These are phyloP conservation scores for Ametastegia equiseti DNA, from an alignment of 2,888 invertebrate genomes.

Conservation along the genomic window DNA sequence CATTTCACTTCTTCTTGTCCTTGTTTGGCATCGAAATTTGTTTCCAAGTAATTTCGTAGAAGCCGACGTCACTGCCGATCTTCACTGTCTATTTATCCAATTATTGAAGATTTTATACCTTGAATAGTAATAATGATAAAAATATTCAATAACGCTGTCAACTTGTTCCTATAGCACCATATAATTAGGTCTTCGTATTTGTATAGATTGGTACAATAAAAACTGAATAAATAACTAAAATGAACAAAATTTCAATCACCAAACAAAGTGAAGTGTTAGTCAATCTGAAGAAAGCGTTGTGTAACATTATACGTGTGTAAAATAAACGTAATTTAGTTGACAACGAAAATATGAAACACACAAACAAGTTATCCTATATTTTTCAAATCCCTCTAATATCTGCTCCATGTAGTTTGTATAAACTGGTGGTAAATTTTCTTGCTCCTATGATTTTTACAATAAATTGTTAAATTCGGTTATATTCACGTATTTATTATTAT, in stretches of 20 bases:
- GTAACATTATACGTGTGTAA: constrained; percentile 18
- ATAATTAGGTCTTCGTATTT: neutral
- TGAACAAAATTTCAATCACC: neutral
- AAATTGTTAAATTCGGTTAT: constrained; percentile 3
- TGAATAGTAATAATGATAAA: no score
- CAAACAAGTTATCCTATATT: neutral
- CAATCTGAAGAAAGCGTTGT: constrained; percentile 5
- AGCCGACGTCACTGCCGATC: constrained; percentile 22
- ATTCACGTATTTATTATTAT: neutral
- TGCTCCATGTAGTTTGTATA: no score
- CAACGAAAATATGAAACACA: neutral
- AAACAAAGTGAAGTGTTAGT: constrained; percentile 1
- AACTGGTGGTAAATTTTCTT: no score
- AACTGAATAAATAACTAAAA: neutral
- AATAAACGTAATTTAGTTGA: constrained; percentile 29
- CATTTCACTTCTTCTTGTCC: neutral
- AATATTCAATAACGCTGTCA: neutral
- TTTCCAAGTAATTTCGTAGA: neutral
- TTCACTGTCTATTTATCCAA: neutral
- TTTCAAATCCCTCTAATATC: neutral
- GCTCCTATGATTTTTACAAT: neutral
- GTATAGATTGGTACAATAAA: neutral
- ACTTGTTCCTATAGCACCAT: neutral
- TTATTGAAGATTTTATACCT: neutral
- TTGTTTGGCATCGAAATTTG: neutral